phyloP scores from a whole-genome alignment of 1,140 invertebrate genomes.

The Nasonia vitripennis region DNA sequence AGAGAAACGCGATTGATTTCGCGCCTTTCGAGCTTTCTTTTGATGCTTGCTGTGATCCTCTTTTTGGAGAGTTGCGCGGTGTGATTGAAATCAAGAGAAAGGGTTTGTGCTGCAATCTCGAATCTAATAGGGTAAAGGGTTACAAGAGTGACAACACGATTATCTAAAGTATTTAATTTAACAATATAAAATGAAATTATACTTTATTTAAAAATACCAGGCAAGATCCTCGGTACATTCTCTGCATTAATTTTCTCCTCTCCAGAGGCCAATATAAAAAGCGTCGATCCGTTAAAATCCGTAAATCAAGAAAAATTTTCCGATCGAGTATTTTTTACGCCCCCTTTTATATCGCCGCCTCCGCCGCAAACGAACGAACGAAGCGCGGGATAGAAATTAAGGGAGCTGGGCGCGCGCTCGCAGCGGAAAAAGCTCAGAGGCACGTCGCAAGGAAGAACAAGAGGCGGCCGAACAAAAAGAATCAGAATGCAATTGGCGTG shows the following conservation, averaged over 20 bases:
- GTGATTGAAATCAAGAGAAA: background rate
- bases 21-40: background rate
- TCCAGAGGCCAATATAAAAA: background rate
- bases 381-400: conserved; percentile 34
- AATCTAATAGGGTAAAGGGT: no score
- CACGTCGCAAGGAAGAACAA: conserved; percentile 56
- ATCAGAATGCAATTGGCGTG: conserved; percentile 68
- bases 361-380: conserved; percentile 1
- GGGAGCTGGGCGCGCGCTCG: conserved; percentile 45
- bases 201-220: no score
- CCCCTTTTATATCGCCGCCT: background rate
- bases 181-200: background rate
- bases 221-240: background rate
- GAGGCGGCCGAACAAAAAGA: conserved; percentile 55
- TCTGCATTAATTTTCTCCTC: background rate
- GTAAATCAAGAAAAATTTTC: conserved; percentile 27
- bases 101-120: no score
- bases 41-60: background rate
- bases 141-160: no score
- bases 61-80: background rate
- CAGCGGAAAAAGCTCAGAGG: conserved; percentile 57
- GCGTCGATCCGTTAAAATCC: background rate
- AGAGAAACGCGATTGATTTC: conserved; percentile 12
- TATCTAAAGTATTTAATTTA: no score
- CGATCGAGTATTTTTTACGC: conserved; percentile 21